Base-by-base conservation (phyloP, 1,140 invertebrate species). In the Ostrea edulis region DNA sequence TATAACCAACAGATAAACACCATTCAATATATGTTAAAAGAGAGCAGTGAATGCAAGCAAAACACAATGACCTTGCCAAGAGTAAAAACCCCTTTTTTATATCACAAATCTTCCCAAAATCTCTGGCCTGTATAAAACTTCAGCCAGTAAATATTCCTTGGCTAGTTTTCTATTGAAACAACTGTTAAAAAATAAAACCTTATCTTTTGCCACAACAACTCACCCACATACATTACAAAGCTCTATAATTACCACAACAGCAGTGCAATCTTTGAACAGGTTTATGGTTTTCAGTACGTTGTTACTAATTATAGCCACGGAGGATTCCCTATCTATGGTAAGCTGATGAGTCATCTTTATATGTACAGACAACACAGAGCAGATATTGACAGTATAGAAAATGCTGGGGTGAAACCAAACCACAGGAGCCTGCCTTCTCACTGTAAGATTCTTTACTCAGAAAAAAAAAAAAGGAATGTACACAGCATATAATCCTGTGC, bases 321-420 rank as follows among this genome's bases (percentile, higher is more conserved):
- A 77, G 68, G 68, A 29, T 77, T 77, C 68, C 68, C 68, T 77
- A 77, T 77, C 68, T 77, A 9, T 77, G 35, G 68, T 29, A 77
- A 62, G 35, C 35, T 77, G 68, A 77, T 77, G 68, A 77, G 25
- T 77, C 68, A 77, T 29, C 68, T 22, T 25, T 29, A 77, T 25
- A 62, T 62, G 35, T 77, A 77, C 68, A 77, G 68, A 77, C 55
- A 62, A 17, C 55, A n/a, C 55, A 62, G 68, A 77, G 68, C 68
- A 77, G 35, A 77, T 77, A 77, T 77, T 77, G 68, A 77, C 68
- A 77, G 68, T 77, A n/a, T n/a, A 35, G 22, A 25, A 77, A 77
- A 77, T 4, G 14, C 25, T 35, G 68, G 35, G 68, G 25, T 25
- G 68, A 77, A 35, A 77, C 68, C 68, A 77, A 77, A 77, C 14